Conservation (phyloP, 2,797 vertebrate species). For the Anomalospiza imberbis region DNA sequence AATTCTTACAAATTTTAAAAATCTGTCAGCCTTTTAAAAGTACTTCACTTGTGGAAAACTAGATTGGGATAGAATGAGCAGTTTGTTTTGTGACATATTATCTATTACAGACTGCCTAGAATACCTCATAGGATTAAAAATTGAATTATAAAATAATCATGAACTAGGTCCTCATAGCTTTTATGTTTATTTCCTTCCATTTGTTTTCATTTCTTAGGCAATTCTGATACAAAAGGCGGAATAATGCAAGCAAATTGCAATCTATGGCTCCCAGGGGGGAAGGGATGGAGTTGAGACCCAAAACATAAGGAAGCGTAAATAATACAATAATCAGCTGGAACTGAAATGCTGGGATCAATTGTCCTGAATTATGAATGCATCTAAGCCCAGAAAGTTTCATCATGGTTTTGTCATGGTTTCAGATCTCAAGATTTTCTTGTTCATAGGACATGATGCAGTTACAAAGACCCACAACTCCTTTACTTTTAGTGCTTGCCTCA, state of each 20-base stretch:
- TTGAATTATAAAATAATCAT: conserved; percentile 37
- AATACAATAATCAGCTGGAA: conserved; percentile 49
- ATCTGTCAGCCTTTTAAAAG: background rate
- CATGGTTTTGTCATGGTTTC: background rate
- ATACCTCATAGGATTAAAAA: conserved; percentile 26
- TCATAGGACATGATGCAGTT: background rate
- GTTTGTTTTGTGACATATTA: background rate
- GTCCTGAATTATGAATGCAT: conserved; percentile 41
- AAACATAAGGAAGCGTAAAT: conserved; percentile 14
- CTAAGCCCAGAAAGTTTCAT: background rate
- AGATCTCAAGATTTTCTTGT: background rate
- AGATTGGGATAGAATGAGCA: background rate
- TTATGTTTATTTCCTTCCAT: conserved; percentile 43
- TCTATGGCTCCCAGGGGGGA: background rate
- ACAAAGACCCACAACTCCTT: background rate
- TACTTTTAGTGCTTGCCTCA: background rate
- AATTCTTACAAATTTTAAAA: background rate
- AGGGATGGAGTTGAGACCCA: background rate
- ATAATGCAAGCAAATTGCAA: conserved; percentile 48
- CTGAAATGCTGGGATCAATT: conserved; percentile 48
- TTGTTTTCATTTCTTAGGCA: conserved; percentile 46
- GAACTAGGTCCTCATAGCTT: background rate
- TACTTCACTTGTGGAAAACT: background rate
- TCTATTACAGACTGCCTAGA: background rate
- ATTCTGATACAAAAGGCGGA: conserved; percentile 22